phyloP scores from a whole-genome alignment of 2,888 invertebrate genomes.

The Acanthoscelides obtectus region DNA sequence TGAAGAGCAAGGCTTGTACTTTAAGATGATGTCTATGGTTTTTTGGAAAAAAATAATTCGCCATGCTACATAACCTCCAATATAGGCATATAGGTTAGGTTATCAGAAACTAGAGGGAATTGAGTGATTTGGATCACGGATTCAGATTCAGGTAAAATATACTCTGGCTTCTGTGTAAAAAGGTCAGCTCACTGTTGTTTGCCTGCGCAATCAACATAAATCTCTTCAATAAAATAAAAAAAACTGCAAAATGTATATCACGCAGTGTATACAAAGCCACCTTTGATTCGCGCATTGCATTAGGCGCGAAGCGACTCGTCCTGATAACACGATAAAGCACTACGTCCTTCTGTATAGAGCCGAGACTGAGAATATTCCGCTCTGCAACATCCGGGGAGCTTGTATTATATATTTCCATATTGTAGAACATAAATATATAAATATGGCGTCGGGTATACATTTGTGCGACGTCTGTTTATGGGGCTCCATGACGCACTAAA shows the following conservation, averaged over 20 bases:
- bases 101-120: too few relatives aligned
- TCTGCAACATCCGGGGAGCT: slow-evolving; percentile 34
- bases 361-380: slow-evolving; percentile 9
- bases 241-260: not conserved
- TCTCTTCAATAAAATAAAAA: too few relatives aligned
- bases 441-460: slow-evolving; percentile 42
- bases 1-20: too few relatives aligned
- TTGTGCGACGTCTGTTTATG: slow-evolving; percentile 42
- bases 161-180: too few relatives aligned
- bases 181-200: too few relatives aligned
- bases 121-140: too few relatives aligned
- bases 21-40: too few relatives aligned
- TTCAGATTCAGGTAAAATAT: too few relatives aligned
- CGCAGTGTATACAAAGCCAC: not conserved
- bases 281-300: not conserved
- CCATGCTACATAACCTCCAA: too few relatives aligned
- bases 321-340: slow-evolving; percentile 39
- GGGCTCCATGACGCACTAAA: slow-evolving; percentile 42
- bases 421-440: slow-evolving; percentile 46
- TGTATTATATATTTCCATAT: slow-evolving; percentile 45
- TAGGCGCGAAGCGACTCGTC: slow-evolving; percentile 20
- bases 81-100: too few relatives aligned
- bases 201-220: too few relatives aligned
- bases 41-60: too few relatives aligned
- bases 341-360: slow-evolving; percentile 29